These are phyloP conservation scores for Polymixis flavicincta DNA, from an alignment of 2,888 invertebrate species.

Conservation along the genomic window DNA sequence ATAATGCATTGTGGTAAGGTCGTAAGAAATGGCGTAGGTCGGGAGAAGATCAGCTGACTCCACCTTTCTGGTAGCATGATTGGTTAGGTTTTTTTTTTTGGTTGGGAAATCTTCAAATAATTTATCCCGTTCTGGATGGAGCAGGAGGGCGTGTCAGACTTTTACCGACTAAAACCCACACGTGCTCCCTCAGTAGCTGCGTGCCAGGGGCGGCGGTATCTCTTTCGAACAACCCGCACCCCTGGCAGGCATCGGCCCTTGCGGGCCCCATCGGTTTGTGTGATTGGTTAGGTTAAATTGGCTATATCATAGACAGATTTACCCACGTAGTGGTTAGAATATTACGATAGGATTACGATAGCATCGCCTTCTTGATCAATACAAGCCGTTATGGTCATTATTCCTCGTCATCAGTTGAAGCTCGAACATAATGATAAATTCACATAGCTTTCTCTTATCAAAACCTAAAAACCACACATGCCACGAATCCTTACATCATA, in stretches of 20 bases:
- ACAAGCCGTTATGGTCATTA: not conserved
- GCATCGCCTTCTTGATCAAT: not conserved
- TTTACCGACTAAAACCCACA: too few species aligned
- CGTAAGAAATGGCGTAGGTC: slow-evolving; percentile 24
- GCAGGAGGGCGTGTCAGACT: too few species aligned
- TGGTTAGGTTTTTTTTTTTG: not conserved
- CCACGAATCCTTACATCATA: not conserved
- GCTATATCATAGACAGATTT: not conserved
- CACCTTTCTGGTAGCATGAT: not conserved
- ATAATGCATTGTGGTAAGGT: slow-evolving; percentile 9
- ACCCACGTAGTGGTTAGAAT: not conserved
- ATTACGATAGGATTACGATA: too few species aligned
- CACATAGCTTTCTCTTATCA: not conserved
- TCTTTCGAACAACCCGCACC: too few species aligned
- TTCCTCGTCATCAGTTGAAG: not conserved
- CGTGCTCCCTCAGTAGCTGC: too few species aligned
- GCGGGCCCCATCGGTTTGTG: too few species aligned
- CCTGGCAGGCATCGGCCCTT: too few species aligned
- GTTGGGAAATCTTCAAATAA: too few species aligned
- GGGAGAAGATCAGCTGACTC: slow-evolving; percentile 28
- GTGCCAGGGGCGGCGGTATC: too few species aligned
- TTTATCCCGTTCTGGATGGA: too few species aligned
- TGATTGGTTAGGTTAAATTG: not conserved
- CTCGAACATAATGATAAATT: not conserved
- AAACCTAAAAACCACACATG: not conserved